These are phyloP conservation scores for Leptopilina myrica DNA, from an alignment of 2,888 invertebrate species.

Conservation along the genomic window DNA sequence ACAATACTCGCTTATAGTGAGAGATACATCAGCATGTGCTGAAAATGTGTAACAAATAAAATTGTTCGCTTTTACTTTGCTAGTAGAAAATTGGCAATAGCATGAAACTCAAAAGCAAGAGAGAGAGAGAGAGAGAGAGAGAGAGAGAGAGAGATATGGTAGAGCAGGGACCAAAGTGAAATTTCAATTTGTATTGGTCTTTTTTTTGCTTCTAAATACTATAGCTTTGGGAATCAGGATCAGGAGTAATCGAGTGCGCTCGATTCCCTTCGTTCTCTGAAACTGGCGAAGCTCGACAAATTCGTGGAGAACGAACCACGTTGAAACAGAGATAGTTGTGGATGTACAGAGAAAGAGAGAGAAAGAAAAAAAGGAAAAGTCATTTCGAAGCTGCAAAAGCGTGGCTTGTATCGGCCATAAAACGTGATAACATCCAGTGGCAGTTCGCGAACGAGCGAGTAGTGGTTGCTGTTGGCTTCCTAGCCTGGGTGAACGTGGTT, in stretches of 20 bases:
- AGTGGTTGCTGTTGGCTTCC: conserved; percentile 44
- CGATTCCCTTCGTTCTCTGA: not conserved
- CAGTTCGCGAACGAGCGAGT: conserved; percentile 61
- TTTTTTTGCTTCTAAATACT: not conserved
- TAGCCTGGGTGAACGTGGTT: conserved; percentile 56
- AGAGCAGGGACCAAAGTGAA: conserved; percentile 16
- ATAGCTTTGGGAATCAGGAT: conserved; percentile 26
- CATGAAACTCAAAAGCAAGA: conserved; percentile 20
- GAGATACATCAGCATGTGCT: not conserved
- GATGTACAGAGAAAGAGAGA: conserved; percentile 56
- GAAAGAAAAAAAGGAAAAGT: conserved; percentile 45
- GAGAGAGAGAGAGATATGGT: no score
- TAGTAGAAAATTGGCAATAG: conserved; percentile 27
- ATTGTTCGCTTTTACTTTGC: conserved; percentile 26
- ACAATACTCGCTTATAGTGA: no score
- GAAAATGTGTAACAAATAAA: conserved; percentile 26
- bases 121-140: not conserved
- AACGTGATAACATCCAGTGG: conserved; percentile 71
- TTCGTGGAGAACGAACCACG: conserved; percentile 6
- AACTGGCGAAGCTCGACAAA: conserved; percentile 18
- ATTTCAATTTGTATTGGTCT: conserved; percentile 29
- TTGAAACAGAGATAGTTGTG: conserved; percentile 57
- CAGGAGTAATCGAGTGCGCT: conserved; percentile 37
- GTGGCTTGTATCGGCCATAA: conserved; percentile 66
- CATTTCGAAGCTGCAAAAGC: conserved; percentile 64